Percentiles rank a stretch among this genome's conserved stretches.
These are phyloP conservation scores for Macrosiphum euphorbiae DNA, from an alignment of 2,888 invertebrate genomes.

Conservation along the genomic window DNA sequence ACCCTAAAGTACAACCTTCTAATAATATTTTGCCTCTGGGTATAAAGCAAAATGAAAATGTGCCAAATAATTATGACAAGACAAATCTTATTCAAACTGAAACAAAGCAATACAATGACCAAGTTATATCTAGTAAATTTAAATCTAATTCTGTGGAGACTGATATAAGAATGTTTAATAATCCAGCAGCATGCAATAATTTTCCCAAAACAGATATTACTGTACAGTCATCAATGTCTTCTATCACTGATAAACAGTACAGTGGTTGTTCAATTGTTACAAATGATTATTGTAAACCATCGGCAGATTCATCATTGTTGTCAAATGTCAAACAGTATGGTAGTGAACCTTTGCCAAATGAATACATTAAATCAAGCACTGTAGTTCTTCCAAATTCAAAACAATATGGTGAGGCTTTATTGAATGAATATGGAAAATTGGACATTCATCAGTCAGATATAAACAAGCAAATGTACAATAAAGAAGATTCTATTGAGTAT, in stretches of 20 bases:
- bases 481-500: constrained; percentile 45
- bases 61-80: constrained; percentile 38
- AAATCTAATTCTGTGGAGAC: constrained; percentile 26
- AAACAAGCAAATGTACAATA: constrained; percentile 49
- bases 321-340: constrained; percentile 45
- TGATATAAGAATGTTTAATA: constrained; percentile 24
- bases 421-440: constrained; percentile 54
- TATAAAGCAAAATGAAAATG: constrained; percentile 21
- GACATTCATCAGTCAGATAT: constrained; percentile 47
- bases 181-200: constrained; percentile 14
- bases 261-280: neutral
- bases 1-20: constrained; percentile 15
- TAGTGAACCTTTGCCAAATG: constrained; percentile 26
- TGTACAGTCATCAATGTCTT: neutral
- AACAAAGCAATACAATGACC: constrained; percentile 32
- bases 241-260: constrained; percentile 41
- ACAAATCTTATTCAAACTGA: constrained; percentile 7
- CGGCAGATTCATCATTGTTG: neutral
- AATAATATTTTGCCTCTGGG: neutral
- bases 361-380: constrained; percentile 26
- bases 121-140: constrained; percentile 23
- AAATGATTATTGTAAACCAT: constrained; percentile 48
- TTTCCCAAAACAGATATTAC: constrained; percentile 35
- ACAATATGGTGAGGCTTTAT: constrained; percentile 39
- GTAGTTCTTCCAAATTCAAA: neutral